phyloP scores from a whole-genome alignment of 1,140 invertebrate genomes.

The Aphidius gifuensis region DNA sequence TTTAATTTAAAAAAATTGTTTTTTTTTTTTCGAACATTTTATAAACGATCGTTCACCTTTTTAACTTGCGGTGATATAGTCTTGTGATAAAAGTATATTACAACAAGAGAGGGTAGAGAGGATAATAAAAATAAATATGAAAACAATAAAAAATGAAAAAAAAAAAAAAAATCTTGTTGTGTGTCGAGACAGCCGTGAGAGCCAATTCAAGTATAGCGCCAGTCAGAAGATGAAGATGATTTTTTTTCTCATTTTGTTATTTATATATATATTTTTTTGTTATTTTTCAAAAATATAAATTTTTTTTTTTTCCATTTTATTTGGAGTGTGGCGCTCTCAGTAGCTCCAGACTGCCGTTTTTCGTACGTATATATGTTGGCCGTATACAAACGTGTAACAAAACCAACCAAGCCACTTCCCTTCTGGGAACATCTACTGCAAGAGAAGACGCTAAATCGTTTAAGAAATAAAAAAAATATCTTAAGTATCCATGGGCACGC shows the following conservation, averaged over 20 bases:
- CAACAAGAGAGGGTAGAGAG: too few species aligned
- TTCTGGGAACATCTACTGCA: slow-evolving; percentile 44
- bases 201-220: slow-evolving; percentile 15
- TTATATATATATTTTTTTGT: slow-evolving; percentile 3
- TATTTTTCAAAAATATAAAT: background rate
- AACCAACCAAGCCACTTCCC: slow-evolving; percentile 34
- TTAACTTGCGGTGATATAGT: too few species aligned
- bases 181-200: slow-evolving; percentile 12
- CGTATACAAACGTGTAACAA: too few species aligned
- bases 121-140: too few species aligned
- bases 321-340: too few species aligned
- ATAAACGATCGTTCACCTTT: too few species aligned
- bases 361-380: background rate
- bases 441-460: slow-evolving; percentile 17
- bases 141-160: too few species aligned
- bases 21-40: too few species aligned
- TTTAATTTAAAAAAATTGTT: too few species aligned
- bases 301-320: background rate
- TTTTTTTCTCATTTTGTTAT: background rate
- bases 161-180: too few species aligned
- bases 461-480: slow-evolving; percentile 11
- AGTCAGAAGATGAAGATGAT: slow-evolving; percentile 1
- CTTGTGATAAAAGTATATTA: too few species aligned
- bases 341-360: slow-evolving; percentile 11
- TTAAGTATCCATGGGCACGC: slow-evolving; percentile 49